Conservation (phyloP, 2,113 vertebrate genomes). For the Toxotes jaculatrix region DNA sequence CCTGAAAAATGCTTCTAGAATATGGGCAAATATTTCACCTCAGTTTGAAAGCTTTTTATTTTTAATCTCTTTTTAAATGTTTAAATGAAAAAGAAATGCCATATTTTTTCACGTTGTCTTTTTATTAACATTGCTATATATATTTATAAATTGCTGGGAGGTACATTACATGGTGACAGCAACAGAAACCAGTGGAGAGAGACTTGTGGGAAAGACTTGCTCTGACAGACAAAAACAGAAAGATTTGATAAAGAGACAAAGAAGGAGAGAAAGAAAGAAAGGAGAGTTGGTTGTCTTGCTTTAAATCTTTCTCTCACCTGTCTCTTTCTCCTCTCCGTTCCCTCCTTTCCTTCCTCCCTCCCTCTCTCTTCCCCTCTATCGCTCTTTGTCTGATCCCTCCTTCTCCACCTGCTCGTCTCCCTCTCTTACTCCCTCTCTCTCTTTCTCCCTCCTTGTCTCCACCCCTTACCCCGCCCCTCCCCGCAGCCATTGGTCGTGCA, state of each 20-base stretch:
- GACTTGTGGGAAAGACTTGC: conserved; percentile 9
- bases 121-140: no score
- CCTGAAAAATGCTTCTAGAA: neutral
- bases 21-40: neutral
- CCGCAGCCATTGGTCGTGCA: conserved; percentile 88
- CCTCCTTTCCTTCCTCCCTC: conserved; percentile 53
- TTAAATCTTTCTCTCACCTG: conserved; percentile 82
- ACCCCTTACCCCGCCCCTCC: conserved; percentile 81
- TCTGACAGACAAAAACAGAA: conserved; percentile 14
- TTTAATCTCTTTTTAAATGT: neutral
- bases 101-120: neutral
- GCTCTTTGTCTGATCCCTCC: conserved; percentile 78
- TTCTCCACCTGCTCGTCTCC: conserved; percentile 78
- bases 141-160: neutral
- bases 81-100: neutral
- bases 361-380: conserved; percentile 59
- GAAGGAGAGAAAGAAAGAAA: conserved; percentile 9
- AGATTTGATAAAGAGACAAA: conserved; percentile 42
- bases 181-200: neutral
- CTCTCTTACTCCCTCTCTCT: conserved; percentile 69
- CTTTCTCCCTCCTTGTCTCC: conserved; percentile 75
- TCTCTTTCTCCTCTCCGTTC: conserved; percentile 72
- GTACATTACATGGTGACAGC: neutral
- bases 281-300: conserved; percentile 66
- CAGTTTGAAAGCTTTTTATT: neutral